phyloP scores from a whole-genome alignment of 2,113 vertebrate species.

The Lophochroa leadbeateri region DNA sequence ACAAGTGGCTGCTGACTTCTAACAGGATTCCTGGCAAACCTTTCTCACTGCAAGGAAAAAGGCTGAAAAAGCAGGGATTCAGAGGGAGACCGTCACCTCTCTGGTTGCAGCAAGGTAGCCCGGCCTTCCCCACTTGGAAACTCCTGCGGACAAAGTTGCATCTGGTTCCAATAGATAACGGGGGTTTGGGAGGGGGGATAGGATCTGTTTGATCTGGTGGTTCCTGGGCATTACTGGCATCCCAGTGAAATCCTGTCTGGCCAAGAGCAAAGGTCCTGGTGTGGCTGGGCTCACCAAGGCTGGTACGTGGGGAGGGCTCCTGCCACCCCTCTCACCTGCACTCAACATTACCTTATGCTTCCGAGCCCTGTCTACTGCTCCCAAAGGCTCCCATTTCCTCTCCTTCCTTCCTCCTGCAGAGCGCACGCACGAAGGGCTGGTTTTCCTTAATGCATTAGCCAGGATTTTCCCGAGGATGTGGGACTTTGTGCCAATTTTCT shows the following conservation, averaged over 20 bases:
- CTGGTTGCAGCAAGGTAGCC: neutral
- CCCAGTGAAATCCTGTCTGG: neutral
- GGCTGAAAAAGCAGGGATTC: neutral
- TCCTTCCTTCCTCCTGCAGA: neutral
- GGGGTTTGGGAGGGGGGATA: neutral
- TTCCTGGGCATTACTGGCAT: neutral
- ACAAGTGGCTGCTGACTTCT: conserved; percentile 28
- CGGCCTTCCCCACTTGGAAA: neutral
- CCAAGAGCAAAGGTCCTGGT: accelerated
- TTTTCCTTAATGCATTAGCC: neutral
- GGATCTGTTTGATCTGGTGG: neutral
- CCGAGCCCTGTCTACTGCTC: accelerated
- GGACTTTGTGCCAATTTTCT: accelerated
- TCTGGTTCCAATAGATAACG: conserved; percentile 36
- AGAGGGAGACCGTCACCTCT: neutral
- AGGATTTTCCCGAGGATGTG: neutral
- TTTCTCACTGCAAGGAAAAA: neutral
- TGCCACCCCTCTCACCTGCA: neutral
- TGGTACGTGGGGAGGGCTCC: neutral
- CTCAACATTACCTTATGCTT: neutral
- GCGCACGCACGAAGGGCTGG: accelerated
- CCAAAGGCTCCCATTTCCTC: neutral
- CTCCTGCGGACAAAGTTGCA: neutral
- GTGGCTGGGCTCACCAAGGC: neutral
- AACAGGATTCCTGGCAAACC: neutral